Base-by-base conservation (phyloP, 2,113 vertebrate genomes). In the Gasterosteus nipponicus region DNA sequence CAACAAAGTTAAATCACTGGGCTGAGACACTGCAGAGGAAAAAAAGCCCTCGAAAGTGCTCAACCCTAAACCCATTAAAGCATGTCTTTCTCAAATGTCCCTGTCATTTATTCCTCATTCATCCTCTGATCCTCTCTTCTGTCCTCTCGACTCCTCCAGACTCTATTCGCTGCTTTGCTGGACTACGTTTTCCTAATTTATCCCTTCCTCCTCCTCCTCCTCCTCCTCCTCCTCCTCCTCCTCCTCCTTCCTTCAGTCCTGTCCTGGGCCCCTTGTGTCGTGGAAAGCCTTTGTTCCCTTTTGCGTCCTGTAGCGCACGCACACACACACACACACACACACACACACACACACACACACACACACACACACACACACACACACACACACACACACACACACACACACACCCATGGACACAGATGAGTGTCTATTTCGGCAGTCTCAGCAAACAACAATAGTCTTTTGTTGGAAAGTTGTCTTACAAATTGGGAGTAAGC, bases 1-100 rank as follows among this genome's bases (percentile, higher is more conserved):
- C 49, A 49, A 80, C 59, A 46, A 64, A 86, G 70, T 63, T 78
- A 62, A 87, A 87, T 73, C 74, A 86, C 74, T 64, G n/a, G n/a
- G 72, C 64, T 63, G 22, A 80, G 67, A 86, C 66, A 69, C 22
- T 41, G 68, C 22, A 26, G 44, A 62, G 62, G 62, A 56, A 71
- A 71, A 59, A 85, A 79, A 83, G 46, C 57, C 62, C 61, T 79
- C 57, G 60, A 70, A 87, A 87, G 82, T 77, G 66, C 69, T 90
- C 82, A 68, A 82, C 63, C 83, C 82, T 91, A 91, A 92, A 82
- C 88, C 88, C 89, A 90, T 92, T 92, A 88, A 90, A 91, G 83
- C 89, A 88, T 91, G 87, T 85, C 87, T 69, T 86, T 70, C 78
- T 83, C 47, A 84, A 88, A 89, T 77, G 75, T 87, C 57, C 47